These are phyloP conservation scores for Prochilodus magdalenae DNA, from an alignment of 2,113 vertebrate genomes.

Conservation along the genomic window DNA sequence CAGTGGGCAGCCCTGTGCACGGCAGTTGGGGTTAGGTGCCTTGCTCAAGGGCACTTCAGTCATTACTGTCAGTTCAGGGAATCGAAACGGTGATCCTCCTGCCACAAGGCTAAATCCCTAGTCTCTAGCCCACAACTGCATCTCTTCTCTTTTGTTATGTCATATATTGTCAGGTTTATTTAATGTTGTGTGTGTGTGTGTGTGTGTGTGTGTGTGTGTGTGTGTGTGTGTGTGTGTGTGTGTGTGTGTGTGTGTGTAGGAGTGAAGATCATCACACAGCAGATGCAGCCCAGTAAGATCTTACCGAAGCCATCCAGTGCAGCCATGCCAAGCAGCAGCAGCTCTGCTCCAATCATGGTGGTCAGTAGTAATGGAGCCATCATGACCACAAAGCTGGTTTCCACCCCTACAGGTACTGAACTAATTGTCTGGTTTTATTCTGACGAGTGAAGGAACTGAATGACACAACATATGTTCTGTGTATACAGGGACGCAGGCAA, in stretches of 20 bases:
- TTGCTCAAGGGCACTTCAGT: no score
- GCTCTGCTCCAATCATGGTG: slow-evolving; percentile 97
- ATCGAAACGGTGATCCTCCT: no score
- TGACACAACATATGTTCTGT: slow-evolving; percentile 6
- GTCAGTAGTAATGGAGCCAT: slow-evolving; percentile 98
- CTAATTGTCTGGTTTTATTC: no score
- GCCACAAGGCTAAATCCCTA: no score
- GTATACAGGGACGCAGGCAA: slow-evolving; percentile 83
- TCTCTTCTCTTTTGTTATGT: no score
- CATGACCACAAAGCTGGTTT: slow-evolving; percentile 97
- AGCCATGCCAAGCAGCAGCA: slow-evolving; percentile 88
- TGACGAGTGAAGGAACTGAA: no score
- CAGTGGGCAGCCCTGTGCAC: no score
- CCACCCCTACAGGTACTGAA: slow-evolving; percentile 88
- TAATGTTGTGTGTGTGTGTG: neutral
- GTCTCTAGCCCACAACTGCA: no score
- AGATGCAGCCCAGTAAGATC: slow-evolving; percentile 98
- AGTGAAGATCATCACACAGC: slow-evolving; percentile 99
- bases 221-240: neutral
- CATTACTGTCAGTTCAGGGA: no score
- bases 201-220: neutral
- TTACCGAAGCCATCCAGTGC: slow-evolving; percentile 95
- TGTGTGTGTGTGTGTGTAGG: slow-evolving; percentile 72
- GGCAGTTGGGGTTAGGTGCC: no score
- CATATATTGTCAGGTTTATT: no score